Conservation (phyloP, 2,113 vertebrate species). For the Leptocoma aspasia region DNA sequence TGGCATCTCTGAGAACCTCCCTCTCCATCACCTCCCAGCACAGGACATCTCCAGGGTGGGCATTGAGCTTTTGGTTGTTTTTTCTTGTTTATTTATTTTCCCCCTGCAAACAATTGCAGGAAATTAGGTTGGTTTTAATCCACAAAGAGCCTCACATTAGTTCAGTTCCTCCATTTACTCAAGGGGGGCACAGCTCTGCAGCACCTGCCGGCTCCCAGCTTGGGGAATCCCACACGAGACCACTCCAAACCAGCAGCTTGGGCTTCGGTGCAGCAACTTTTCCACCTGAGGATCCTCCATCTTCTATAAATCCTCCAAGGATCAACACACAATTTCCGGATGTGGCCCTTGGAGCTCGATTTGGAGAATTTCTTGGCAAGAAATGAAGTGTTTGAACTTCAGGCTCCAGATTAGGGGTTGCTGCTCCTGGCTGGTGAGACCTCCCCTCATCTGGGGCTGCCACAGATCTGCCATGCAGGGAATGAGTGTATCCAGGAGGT, state of each 20-base stretch:
- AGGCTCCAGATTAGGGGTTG: neutral
- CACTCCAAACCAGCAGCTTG: neutral
- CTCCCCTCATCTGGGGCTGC: neutral
- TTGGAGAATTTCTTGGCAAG: neutral
- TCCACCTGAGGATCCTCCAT: neutral
- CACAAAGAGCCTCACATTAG: neutral
- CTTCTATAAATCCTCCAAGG: neutral
- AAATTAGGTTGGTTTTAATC: neutral
- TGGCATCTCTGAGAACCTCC: neutral
- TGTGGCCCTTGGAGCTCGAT: rapidly evolving
- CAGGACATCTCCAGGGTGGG: neutral
- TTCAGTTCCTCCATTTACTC: neutral
- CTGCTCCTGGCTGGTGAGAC: neutral
- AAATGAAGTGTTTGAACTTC: neutral
- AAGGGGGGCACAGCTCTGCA: neutral
- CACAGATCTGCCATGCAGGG: neutral
- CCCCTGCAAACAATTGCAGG: neutral
- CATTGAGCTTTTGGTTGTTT: neutral
- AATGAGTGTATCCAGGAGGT: neutral
- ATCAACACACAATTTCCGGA: rapidly evolving
- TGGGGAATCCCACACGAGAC: neutral
- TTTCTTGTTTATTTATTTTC: neutral
- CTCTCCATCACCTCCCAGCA: neutral
- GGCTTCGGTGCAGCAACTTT: neutral
- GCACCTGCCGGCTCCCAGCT: rapidly evolving